Evolutionary conservation across 2,113 vertebrate genomes (phyloP), one percentile per base, ranked within the genome.

Genomic region (Entelurus aequoreus): DNA sequence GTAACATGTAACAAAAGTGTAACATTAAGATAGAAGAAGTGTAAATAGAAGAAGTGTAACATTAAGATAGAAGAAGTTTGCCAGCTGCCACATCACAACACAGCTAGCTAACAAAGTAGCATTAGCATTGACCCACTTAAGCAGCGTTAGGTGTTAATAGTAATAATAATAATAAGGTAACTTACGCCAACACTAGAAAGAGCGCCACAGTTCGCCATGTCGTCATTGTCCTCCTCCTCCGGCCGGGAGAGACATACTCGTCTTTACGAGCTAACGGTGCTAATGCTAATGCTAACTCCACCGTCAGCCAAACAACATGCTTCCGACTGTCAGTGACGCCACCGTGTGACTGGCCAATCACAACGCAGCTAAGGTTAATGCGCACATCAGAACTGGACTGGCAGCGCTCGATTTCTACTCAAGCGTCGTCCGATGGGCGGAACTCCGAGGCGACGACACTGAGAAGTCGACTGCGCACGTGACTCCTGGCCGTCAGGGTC

Each of bases 151-250:
- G 28, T 28, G 28, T 28, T 28, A 28, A 28, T 28, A n/a, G n/a
- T n/a, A 19, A 28, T 28, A 4, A 11, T 6, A 46, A 3, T 19
- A 15, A 56, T 11, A 2, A 8, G 50, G 16, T 2, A 37, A 88
- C 89, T 89, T 59, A 90, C 89, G 87, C 10, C 66, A 42, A 82
- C 52, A 84, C 21, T 13, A 79, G 63, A 69, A 72, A 65, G 49
- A 85, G 57, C 77, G 76, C 80, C 79, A 84, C 48, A 71, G 74
- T 48, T 83, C 82, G 80, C 81, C 80, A 77, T 64, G 79, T 71
- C 77, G 56, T 78, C 86, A 84, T 88, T 82, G 77, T 89, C 84
- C 88, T 88, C 84, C 86, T 51, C 83, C 67, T 81, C 87, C 87
- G 15, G 66, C 67, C 72, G 86, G 84, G 64, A 86, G 71, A 72